A percentile compares a stretch with the other conserved stretches of the same genome.
These are phyloP conservation scores for Myotis planiceps DNA, from an alignment of 2,797 vertebrate species.

Conservation along the genomic window DNA sequence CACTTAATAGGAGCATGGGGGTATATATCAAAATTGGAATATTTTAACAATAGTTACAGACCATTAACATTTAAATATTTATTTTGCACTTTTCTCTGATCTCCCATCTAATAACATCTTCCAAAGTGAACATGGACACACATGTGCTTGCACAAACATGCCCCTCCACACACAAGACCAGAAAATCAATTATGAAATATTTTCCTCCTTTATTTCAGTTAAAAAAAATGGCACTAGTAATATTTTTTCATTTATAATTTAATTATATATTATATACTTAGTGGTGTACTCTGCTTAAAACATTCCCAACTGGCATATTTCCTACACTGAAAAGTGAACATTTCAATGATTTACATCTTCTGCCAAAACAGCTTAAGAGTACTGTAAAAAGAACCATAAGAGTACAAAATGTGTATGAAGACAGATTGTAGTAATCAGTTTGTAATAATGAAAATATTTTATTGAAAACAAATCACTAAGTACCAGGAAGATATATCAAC, in stretches of 20 bases:
- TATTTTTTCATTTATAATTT: not conserved
- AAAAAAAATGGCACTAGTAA: not conserved
- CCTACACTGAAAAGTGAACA: not conserved
- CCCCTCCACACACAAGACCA: accelerated
- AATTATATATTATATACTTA: not conserved
- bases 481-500: not conserved
- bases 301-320: not conserved
- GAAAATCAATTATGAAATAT: not conserved
- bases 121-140: not conserved
- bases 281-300: not conserved
- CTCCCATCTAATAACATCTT: not conserved
- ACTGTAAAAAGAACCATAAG: not conserved
- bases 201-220: not conserved
- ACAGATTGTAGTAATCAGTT: not conserved
- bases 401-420: not conserved
- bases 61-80: not conserved
- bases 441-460: not conserved
- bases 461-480: not conserved
- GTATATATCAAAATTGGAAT: not conserved
- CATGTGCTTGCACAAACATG: not conserved
- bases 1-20: not conserved
- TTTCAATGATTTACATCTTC: not conserved
- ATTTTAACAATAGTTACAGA: not conserved
- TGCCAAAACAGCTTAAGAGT: not conserved
- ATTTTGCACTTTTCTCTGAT: not conserved